Conservation (phyloP, 2,113 vertebrate genomes). For the Limanda limanda region DNA sequence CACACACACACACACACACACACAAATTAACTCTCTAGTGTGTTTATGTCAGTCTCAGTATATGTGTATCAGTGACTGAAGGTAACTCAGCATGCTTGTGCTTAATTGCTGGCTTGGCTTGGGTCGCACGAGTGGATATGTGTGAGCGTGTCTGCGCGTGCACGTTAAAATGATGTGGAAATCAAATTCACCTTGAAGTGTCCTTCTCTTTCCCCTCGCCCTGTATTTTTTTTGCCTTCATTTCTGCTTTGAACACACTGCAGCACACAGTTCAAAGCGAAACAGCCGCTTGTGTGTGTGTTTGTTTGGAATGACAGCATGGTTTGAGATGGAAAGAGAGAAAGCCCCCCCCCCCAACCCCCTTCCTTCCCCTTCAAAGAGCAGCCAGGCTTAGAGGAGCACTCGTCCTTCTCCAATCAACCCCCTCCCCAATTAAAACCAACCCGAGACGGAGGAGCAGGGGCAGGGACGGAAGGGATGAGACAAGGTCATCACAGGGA, state of each 20-base stretch:
- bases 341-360: conserved; percentile 35
- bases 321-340: conserved; percentile 63
- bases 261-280: conserved; percentile 82
- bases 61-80: conserved; percentile 16
- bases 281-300: conserved; percentile 65
- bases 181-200: conserved; percentile 86
- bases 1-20: not conserved
- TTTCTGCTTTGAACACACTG: conserved; percentile 82
- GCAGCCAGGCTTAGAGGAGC: conserved; percentile 75
- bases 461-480: conserved; percentile 19
- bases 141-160: not conserved
- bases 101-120: conserved; percentile 74
- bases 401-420: conserved; percentile 51
- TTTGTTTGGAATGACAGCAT: conserved; percentile 65
- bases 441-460: conserved; percentile 61
- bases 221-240: conserved; percentile 71
- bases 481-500: conserved; percentile 51
- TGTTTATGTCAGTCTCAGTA: not conserved
- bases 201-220: conserved; percentile 76
- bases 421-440: conserved; percentile 71
- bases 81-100: conserved; percentile 81
- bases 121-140: conserved; percentile 1
- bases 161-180: conserved; percentile 85
- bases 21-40: not conserved
- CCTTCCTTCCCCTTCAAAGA: conserved; percentile 74